Conservation (phyloP, 1,140 invertebrate genomes). For the Polypedilum pembai region DNA sequence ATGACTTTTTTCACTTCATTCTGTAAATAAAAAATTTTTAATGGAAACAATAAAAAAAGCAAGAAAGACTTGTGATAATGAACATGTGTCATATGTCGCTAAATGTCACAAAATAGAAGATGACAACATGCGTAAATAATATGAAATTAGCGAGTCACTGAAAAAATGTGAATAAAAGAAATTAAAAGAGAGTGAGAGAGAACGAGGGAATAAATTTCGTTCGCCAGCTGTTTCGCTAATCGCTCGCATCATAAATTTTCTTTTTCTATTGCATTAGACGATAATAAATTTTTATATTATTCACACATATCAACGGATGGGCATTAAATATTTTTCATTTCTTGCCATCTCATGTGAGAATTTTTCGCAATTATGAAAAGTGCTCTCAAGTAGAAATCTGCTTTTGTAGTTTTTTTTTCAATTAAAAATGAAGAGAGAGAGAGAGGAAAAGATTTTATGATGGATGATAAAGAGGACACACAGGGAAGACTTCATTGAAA, state of each 20-base stretch:
- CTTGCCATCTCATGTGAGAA: conserved; percentile 16
- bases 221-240: conserved; percentile 15
- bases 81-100: background rate
- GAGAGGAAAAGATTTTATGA: conserved; percentile 9
- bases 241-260: background rate
- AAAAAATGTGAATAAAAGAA: no score
- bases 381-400: conserved; percentile 5
- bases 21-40: no score
- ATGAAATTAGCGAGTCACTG: background rate
- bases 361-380: conserved; percentile 1
- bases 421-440: background rate
- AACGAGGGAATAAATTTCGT: background rate
- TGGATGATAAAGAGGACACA: conserved; percentile 12
- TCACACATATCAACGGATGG: background rate
- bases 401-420: background rate
- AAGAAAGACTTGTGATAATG: background rate
- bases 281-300: conserved; percentile 9
- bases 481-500: background rate
- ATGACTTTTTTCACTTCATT: no score
- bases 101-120: no score
- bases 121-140: conserved; percentile 2
- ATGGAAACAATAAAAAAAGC: background rate
- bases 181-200: no score
- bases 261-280: background rate
- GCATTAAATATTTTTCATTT: background rate